Conservation (phyloP, 2,113 vertebrate genomes). For the Ascaphus truei region DNA sequence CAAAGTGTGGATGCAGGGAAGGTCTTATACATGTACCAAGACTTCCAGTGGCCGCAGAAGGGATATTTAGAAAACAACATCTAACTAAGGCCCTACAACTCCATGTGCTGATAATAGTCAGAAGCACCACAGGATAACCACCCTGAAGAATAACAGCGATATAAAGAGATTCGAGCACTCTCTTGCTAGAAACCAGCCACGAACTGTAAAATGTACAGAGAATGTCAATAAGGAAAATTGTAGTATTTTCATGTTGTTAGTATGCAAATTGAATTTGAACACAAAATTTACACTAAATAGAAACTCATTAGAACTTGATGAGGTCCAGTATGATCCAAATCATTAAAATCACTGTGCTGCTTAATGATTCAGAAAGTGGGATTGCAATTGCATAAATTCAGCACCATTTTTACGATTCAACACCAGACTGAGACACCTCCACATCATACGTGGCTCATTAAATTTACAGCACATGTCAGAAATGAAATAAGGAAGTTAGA, state of each 20-base stretch:
- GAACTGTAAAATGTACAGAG: no score
- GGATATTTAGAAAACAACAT: no score
- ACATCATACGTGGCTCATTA: slow-evolving; percentile 83
- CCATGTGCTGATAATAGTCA: no score
- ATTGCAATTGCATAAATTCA: slow-evolving; percentile 74
- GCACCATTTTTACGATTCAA: slow-evolving; percentile 76
- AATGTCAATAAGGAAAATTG: slow-evolving; percentile 67
- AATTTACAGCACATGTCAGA: slow-evolving; percentile 83
- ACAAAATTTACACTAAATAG: slow-evolving; percentile 79
- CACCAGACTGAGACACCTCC: slow-evolving; percentile 73
- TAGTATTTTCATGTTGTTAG: slow-evolving; percentile 77
- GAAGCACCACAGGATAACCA: no score
- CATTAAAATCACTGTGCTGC: slow-evolving; percentile 78
- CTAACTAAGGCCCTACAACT: no score
- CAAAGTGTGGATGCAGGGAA: no score
- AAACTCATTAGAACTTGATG: slow-evolving; percentile 75
- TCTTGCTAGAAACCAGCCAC: no score
- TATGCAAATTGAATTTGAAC: slow-evolving; percentile 80
- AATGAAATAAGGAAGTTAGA: slow-evolving; percentile 79
- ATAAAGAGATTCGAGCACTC: no score
- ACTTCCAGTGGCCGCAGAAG: no score
- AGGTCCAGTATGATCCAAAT: slow-evolving; percentile 78
- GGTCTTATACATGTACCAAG: no score
- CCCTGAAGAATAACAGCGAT: no score
- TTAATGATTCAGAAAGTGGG: slow-evolving; percentile 79